These are phyloP conservation scores for Drosophila tripunctata DNA, from an alignment of 2,888 invertebrate genomes.

Conservation along the genomic window DNA sequence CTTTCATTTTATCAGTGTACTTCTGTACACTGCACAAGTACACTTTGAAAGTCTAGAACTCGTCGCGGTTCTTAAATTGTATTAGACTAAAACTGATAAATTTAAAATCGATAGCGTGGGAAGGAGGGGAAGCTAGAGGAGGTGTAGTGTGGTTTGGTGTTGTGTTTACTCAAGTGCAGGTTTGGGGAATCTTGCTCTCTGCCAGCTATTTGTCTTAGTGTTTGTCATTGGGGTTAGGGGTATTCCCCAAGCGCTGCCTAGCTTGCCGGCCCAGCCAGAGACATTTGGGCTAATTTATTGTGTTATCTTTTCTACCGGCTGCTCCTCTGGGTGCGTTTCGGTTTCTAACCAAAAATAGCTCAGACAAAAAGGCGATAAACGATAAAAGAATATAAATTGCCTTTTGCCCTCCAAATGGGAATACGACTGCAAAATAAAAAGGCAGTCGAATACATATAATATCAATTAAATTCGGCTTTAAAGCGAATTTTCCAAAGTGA, in stretches of 20 bases:
- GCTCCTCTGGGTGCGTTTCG: slow-evolving; percentile 43
- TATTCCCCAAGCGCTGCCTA: slow-evolving; percentile 44
- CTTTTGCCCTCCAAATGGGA: slow-evolving; percentile 32
- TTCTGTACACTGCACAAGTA: slow-evolving; percentile 1
- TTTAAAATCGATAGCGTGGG: slow-evolving; percentile 54
- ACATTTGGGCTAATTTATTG: slow-evolving; percentile 63
- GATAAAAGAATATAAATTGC: slow-evolving; percentile 52
- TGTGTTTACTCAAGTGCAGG: slow-evolving; percentile 32
- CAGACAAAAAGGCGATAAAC: slow-evolving; percentile 45
- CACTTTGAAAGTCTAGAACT: slow-evolving; percentile 3
- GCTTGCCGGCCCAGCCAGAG: too few relatives aligned
- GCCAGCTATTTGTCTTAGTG: slow-evolving; percentile 30
- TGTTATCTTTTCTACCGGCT: slow-evolving; percentile 42
- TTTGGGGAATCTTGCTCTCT: slow-evolving; percentile 2
- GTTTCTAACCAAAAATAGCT: slow-evolving; percentile 24
- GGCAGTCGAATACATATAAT: slow-evolving; percentile 27
- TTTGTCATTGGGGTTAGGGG: slow-evolving; percentile 22
- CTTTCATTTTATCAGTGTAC: slow-evolving; percentile 19
- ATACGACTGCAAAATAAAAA: too few relatives aligned
- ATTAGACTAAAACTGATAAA: slow-evolving; percentile 48
- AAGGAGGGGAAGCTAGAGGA: background rate
- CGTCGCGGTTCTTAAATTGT: slow-evolving; percentile 39
- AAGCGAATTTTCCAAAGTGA: slow-evolving; percentile 15
- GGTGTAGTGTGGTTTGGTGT: slow-evolving; percentile 12
- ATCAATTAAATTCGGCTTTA: slow-evolving; percentile 48